phyloP scores from a whole-genome alignment of 2,888 invertebrate genomes.

The Glyphotaelius pellucidus region DNA sequence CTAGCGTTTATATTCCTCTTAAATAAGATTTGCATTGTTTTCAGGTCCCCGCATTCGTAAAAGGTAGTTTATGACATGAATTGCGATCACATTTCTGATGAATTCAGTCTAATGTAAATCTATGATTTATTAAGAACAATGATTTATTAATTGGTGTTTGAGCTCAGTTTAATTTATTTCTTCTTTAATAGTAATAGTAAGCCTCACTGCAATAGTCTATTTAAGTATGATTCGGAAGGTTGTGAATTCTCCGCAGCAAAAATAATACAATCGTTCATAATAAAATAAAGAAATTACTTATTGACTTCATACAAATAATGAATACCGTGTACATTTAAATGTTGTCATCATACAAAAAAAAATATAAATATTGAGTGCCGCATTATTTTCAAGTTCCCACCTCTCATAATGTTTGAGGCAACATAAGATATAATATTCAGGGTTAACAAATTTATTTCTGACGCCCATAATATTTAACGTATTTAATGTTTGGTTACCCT shows the following conservation, averaged over 20 bases:
- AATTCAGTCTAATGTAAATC: too few relatives aligned
- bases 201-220: background rate
- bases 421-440: background rate
- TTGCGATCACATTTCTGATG: too few relatives aligned
- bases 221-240: background rate
- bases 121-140: background rate
- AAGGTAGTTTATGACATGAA: too few relatives aligned
- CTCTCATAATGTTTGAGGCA: background rate
- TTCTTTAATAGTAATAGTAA: background rate
- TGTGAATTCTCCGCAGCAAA: background rate
- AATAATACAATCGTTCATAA: background rate
- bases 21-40: background rate
- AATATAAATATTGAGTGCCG: background rate
- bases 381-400: background rate
- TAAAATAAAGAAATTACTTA: background rate
- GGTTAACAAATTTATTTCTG: background rate
- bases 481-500: conserved; percentile 26
- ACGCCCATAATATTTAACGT: background rate
- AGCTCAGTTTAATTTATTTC: too few relatives aligned
- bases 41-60: too few relatives aligned
- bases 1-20: too few relatives aligned
- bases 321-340: too few relatives aligned
- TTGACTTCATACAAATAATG: background rate
- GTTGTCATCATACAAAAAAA: too few relatives aligned
- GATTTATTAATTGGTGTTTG: too few relatives aligned